Percentiles rank a stretch among this genome's conserved stretches.
These are phyloP conservation scores for Pocillopora verrucosa DNA, from an alignment of 64 coral and sea anemone species.

Conservation along the genomic window DNA sequence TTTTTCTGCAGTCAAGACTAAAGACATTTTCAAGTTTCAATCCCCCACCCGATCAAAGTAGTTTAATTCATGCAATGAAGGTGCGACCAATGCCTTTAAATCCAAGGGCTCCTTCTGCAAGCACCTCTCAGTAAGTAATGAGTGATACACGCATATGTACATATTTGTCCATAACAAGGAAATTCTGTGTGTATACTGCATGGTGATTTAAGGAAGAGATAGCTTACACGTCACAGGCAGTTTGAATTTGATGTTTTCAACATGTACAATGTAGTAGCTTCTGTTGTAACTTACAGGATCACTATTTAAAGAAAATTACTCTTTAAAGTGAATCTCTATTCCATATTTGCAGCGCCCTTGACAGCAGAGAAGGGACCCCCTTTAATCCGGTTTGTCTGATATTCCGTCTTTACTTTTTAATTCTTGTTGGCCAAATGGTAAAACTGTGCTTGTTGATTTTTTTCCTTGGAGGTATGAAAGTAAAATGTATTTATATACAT, in stretches of 20 bases:
- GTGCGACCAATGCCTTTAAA: slow-evolving; percentile 75
- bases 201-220: not conserved
- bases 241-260: too few relatives aligned
- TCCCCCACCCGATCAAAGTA: slow-evolving; percentile 70
- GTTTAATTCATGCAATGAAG: slow-evolving; percentile 87
- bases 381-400: slow-evolving; percentile 55
- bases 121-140: slow-evolving; percentile 81
- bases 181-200: not conserved
- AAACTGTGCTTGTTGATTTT: too few relatives aligned
- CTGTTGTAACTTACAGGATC: too few relatives aligned
- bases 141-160: not conserved
- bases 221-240: too few relatives aligned
- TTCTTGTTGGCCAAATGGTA: not conserved
- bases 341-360: slow-evolving; percentile 50
- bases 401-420: not conserved
- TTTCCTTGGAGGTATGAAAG: too few relatives aligned
- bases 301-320: too few relatives aligned
- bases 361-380: slow-evolving; percentile 86
- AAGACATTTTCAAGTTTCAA: slow-evolving; percentile 63
- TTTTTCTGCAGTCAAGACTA: slow-evolving; percentile 31
- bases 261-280: too few relatives aligned
- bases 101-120: slow-evolving; percentile 84
- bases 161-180: not conserved
- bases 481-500: too few relatives aligned
- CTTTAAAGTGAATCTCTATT: too few relatives aligned